Evolutionary conservation across 2,113 vertebrate genomes (phyloP), one percentile per base, ranked within the genome.

Genomic region (Pelodiscus sinensis): DNA sequence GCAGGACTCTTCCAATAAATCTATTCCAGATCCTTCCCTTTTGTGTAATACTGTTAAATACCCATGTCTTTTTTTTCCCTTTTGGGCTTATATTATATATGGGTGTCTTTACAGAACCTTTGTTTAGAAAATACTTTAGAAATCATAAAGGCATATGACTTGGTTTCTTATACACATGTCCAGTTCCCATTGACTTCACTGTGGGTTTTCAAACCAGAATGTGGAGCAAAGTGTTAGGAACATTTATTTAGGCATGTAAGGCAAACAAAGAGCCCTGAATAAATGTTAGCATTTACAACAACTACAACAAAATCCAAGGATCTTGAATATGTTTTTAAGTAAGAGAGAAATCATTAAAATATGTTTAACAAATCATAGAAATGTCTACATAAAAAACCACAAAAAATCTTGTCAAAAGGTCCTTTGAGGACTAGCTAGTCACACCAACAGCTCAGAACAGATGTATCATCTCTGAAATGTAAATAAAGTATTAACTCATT

Each of bases 401-500:
- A 91, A 79, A 92, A 95, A 96, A 96, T 89, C 44, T 95, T 62
- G 35, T 91, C 24, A 13, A 79, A 82, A 94, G 57, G 2, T 38
- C 54, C 88, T 81, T 92, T 90, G 85, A 88, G 54, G 58, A 90
- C 62, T 71, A 92, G 85, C 90, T 96, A 92, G 84, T 95, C 75
- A 29, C 71, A 89, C 90, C 73, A 94, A 84, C 65, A 87, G 84
- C 95, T 93, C 3, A 1, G 81, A 96, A 90, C 65, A 97, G 95
- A 95, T 93, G 71, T 57, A 94, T 93, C 75, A 71, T 92, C 91
- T 94, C 82, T 91, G 82, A 95, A 91, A 88, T 55, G 35, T 88
- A 96, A 97, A 96, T 88, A 89, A 93, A 96, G 68, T 57, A 86
- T 91, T 90, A 96, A 95, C 55, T 97, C 50, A 44, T 91, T 96